A percentile compares a stretch with the other conserved stretches of the same genome.
These are phyloP conservation scores for Alauda arvensis DNA, from an alignment of 2,797 vertebrate genomes.

Conservation along the genomic window DNA sequence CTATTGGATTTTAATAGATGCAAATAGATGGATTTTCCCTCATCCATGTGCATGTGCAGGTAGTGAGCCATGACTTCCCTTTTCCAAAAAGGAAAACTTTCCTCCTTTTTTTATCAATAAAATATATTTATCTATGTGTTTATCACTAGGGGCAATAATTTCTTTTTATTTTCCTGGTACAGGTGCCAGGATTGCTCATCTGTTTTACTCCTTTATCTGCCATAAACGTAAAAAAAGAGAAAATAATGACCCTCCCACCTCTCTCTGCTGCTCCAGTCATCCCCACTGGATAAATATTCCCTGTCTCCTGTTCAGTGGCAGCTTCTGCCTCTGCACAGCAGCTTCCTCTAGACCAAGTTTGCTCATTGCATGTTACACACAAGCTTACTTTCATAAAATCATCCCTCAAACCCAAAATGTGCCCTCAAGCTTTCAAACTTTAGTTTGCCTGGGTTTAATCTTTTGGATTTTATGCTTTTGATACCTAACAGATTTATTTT, in stretches of 20 bases:
- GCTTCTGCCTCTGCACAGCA: neutral
- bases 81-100: neutral
- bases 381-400: neutral
- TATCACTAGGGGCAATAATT: neutral
- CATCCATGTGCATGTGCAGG: accelerated
- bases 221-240: neutral
- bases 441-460: neutral
- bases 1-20: neutral
- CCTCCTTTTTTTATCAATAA: neutral
- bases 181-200: neutral
- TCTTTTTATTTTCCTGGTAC: neutral
- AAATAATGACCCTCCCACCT: neutral
- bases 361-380: neutral
- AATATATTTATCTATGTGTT: neutral
- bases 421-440: neutral
- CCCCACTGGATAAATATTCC: neutral
- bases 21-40: neutral
- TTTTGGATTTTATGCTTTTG: neutral
- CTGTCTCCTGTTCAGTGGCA: neutral
- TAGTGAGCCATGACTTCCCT: neutral
- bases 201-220: neutral
- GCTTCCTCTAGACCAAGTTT: neutral
- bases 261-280: neutral
- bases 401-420: neutral
- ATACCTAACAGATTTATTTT: neutral